These are phyloP conservation scores for Diadromus collaris DNA, from an alignment of 2,888 invertebrate species.

Conservation along the genomic window DNA sequence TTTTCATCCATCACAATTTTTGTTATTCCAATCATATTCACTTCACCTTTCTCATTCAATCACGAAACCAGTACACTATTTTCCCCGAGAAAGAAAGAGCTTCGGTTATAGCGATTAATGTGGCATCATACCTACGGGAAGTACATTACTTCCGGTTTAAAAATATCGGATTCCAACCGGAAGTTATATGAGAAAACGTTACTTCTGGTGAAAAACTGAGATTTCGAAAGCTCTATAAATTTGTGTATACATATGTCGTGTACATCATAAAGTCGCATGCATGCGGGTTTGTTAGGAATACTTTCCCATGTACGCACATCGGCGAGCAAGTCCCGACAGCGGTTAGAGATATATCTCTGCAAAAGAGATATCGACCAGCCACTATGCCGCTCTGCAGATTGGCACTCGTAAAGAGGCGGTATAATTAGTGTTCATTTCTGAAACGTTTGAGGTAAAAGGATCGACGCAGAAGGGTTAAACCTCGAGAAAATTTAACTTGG, in stretches of 20 bases:
- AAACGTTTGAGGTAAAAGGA: neutral
- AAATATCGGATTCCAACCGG: too few relatives aligned
- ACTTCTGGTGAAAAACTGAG: too few relatives aligned
- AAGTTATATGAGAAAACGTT: too few relatives aligned
- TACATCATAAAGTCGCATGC: neutral
- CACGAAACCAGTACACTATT: neutral
- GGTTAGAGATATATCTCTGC: neutral
- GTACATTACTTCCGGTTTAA: too few relatives aligned
- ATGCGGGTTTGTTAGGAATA: neutral
- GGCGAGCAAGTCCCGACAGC: neutral
- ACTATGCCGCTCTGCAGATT: neutral
- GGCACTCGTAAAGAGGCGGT: slow-evolving; percentile 1
- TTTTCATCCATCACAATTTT: neutral
- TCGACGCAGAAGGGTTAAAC: neutral
- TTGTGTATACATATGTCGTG: neutral
- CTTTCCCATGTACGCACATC: neutral
- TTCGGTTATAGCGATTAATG: too few relatives aligned
- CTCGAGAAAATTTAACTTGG: neutral
- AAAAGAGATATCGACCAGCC: neutral
- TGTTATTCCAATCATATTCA: neutral
- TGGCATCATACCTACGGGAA: too few relatives aligned
- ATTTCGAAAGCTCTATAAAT: too few relatives aligned
- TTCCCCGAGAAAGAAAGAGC: too few relatives aligned
- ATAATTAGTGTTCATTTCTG: neutral
- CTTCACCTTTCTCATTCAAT: neutral